Percentiles rank a stretch among this genome's conserved stretches.
phyloP scores from a whole-genome alignment of 1,140 invertebrate species.

The Brachionus manjavacas region DNA sequence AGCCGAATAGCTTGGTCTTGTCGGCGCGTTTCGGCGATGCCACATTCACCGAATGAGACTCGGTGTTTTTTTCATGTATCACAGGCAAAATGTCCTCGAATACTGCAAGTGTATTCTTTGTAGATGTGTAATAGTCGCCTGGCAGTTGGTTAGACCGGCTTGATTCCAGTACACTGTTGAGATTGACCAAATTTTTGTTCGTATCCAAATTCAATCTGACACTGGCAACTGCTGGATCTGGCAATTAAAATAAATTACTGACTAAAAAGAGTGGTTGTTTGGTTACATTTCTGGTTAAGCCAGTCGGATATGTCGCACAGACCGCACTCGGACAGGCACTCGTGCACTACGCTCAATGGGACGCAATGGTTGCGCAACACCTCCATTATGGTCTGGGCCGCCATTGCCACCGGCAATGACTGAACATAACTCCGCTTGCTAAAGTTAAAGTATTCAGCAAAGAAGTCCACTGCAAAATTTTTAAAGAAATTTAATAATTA shows the following conservation, averaged over 20 bases:
- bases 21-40: neutral
- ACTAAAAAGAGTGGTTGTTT: too few species aligned
- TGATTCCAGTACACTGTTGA: neutral
- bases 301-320: neutral
- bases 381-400: neutral
- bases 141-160: neutral
- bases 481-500: too few species aligned
- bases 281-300: neutral
- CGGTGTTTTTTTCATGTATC: neutral
- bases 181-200: neutral
- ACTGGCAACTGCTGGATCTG: neutral
- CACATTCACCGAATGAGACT: neutral
- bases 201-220: neutral
- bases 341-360: neutral
- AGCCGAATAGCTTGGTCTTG: neutral
- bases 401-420: neutral
- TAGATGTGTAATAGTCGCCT: neutral
- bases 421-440: neutral
- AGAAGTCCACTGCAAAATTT: neutral
- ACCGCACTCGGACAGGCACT: neutral
- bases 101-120: neutral
- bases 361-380: neutral
- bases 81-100: slow-evolving; percentile 12
- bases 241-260: too few species aligned
- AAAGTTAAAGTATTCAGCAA: neutral